These are phyloP conservation scores for Iguana delicatissima DNA, from an alignment of 2,797 vertebrate genomes.

Conservation along the genomic window DNA sequence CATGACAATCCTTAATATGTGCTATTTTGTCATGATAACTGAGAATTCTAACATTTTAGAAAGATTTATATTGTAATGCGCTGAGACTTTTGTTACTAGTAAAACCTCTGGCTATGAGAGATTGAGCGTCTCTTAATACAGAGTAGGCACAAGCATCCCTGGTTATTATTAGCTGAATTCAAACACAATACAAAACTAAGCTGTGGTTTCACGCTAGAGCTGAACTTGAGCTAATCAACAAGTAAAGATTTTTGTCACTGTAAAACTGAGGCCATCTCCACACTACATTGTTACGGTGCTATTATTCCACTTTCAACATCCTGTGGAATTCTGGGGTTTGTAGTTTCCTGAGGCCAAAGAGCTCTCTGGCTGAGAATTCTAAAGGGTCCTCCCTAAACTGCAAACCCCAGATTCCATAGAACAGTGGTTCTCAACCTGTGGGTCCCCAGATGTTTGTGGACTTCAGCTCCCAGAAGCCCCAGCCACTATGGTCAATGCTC, in stretches of 20 bases:
- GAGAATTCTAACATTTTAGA: background rate
- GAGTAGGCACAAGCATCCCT: too few relatives aligned
- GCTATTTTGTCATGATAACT: background rate
- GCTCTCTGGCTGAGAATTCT: too few relatives aligned
- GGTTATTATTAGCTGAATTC: background rate
- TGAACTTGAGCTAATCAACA: background rate
- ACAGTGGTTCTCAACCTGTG: too few relatives aligned
- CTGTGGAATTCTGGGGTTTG: too few relatives aligned
- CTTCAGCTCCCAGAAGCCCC: too few relatives aligned
- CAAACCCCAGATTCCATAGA: too few relatives aligned
- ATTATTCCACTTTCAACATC: too few relatives aligned
- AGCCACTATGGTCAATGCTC: too few relatives aligned
- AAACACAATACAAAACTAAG: background rate
- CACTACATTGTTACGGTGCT: too few relatives aligned
- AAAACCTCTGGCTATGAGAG: background rate
- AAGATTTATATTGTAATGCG: background rate
- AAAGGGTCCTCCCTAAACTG: too few relatives aligned
- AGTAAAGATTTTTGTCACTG: background rate
- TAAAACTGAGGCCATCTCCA: background rate
- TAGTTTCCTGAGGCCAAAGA: too few relatives aligned
- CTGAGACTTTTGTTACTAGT: background rate
- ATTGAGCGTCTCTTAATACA: background rate
- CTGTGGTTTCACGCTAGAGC: background rate
- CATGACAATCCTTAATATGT: fast-evolving
- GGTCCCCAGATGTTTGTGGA: too few relatives aligned